phyloP scores from a whole-genome alignment of 2,888 invertebrate species.

The Acanthosepion pharaonis region DNA sequence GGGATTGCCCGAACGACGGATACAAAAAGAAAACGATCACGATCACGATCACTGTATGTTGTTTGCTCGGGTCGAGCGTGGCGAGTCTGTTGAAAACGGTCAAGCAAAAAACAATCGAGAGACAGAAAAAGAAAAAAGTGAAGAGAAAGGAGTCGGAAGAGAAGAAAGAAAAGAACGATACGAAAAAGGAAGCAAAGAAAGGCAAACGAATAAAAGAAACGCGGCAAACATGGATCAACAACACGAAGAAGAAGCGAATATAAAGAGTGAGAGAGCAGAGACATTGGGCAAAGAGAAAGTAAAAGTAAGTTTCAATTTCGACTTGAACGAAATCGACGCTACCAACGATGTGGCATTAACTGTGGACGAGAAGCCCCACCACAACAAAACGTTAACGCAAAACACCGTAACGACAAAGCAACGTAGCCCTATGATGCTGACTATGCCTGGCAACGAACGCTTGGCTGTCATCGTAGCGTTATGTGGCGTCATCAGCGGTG shows the following conservation, averaged over 20 bases:
- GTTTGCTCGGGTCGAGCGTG: background rate
- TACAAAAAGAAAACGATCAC: background rate
- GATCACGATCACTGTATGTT: background rate
- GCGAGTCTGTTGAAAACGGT: background rate
- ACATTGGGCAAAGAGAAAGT: slow-evolving; percentile 10
- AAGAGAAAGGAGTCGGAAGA: background rate
- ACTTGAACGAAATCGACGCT: background rate
- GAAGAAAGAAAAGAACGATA: background rate
- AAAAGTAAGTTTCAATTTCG: background rate
- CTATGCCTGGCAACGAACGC: background rate
- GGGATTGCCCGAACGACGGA: background rate
- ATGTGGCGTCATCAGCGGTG: background rate
- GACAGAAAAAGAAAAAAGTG: background rate
- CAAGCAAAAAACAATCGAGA: background rate
- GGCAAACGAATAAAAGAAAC: background rate
- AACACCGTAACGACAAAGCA: slow-evolving; percentile 33
- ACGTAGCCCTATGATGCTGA: background rate
- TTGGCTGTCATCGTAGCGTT: slow-evolving; percentile 24
- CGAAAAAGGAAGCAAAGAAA: background rate
- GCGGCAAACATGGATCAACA: too few species aligned
- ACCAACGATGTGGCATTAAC: background rate
- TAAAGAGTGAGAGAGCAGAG: background rate
- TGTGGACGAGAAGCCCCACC: background rate
- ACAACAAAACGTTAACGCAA: background rate
- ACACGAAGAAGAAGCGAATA: background rate